phyloP scores from a whole-genome alignment of 30 jellyfish, hydroid and myxozoan species.

The Phacellophora camtschatica region DNA sequence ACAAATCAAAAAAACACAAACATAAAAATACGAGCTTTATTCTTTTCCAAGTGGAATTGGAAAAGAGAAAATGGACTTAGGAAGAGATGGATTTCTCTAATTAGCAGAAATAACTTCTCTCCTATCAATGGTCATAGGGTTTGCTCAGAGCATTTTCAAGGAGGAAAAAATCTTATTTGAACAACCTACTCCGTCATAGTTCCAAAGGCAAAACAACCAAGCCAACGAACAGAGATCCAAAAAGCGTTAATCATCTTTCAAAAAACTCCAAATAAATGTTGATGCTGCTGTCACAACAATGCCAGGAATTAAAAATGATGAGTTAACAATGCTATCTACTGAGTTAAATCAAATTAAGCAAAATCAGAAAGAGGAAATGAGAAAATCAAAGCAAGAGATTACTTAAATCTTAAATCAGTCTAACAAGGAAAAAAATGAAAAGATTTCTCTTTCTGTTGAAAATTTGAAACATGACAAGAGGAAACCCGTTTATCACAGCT shows the following conservation, averaged over 20 bases:
- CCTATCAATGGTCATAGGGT: conserved; percentile 18
- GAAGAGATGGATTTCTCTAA: neutral
- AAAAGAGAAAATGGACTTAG: neutral
- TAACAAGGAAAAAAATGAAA: neutral
- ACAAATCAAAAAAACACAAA: neutral
- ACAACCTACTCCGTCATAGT: neutral
- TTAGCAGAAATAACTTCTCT: neutral
- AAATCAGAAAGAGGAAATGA: neutral
- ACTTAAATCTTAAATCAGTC: neutral
- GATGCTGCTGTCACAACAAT: too few relatives aligned
- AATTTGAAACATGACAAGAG: neutral
- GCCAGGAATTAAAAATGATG: neutral
- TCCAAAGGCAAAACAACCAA: conserved; percentile 19
- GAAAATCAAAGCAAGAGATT: neutral
- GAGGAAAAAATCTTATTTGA: conserved; percentile 28
- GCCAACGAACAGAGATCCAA: neutral
- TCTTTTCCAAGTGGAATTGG: neutral
- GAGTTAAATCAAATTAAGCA: neutral
- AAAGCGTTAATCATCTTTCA: neutral
- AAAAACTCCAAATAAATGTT: neutral
- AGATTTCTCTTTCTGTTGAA: neutral
- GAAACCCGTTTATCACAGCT: neutral
- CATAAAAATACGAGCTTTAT: neutral
- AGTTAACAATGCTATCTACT: neutral
- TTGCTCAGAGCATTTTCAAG: conserved; percentile 32